Evolutionary conservation across 2,888 invertebrate species (phyloP).

Genomic region (Dioctria rufipes): DNA sequence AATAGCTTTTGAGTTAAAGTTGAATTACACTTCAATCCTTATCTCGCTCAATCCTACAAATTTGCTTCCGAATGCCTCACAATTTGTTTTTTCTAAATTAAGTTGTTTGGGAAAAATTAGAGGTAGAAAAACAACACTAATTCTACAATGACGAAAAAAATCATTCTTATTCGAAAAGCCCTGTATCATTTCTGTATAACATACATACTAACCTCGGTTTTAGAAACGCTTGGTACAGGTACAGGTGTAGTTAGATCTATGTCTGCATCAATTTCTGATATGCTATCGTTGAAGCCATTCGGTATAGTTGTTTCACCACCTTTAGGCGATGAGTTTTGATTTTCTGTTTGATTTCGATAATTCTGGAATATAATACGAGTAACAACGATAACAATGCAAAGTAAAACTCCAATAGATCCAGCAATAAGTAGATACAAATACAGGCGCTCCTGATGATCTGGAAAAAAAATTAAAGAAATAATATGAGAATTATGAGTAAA

Average conservation of each 20-base stretch:
- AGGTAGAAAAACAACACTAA: too few relatives aligned
- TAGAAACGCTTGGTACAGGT: slow-evolving; percentile 72
- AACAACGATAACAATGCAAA: slow-evolving; percentile 81
- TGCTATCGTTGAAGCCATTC: slow-evolving; percentile 86
- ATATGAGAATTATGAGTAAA: too few relatives aligned
- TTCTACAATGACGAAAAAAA: too few relatives aligned
- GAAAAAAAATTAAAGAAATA: slow-evolving; percentile 50
- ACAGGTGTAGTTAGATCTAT: slow-evolving; percentile 78
- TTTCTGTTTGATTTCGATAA: slow-evolving; percentile 73
- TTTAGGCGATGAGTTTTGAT: slow-evolving; percentile 73
- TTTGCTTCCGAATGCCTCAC: too few relatives aligned
- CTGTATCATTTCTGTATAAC: background rate
- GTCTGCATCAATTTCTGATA: slow-evolving; percentile 86
- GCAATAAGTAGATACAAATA: slow-evolving; percentile 87
- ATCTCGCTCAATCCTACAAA: too few relatives aligned
- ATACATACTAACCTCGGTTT: slow-evolving; percentile 67
- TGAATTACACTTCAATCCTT: too few relatives aligned
- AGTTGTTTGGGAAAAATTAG: too few relatives aligned
- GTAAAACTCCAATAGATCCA: slow-evolving; percentile 79
- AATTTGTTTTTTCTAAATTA: too few relatives aligned
- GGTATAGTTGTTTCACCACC: slow-evolving; percentile 84
- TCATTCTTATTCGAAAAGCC: too few relatives aligned
- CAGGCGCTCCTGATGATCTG: slow-evolving; percentile 74
- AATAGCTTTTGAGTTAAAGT: too few relatives aligned
- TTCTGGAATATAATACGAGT: slow-evolving; percentile 80